Base-by-base conservation (phyloP, 2,888 invertebrate genomes). In the Ophion obscuratus region DNA sequence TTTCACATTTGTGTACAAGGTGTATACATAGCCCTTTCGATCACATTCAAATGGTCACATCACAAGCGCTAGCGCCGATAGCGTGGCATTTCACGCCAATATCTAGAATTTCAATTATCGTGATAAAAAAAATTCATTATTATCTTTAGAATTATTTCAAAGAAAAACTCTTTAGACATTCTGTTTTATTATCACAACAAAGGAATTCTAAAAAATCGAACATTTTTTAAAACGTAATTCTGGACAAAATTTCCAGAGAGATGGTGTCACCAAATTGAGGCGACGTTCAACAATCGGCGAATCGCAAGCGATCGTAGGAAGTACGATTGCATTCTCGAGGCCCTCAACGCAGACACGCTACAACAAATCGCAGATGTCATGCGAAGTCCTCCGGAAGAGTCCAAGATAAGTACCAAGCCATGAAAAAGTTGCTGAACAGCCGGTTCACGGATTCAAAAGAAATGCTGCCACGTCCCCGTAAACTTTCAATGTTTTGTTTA, bases 401-500 rank as follows among this genome's bases (percentile, higher is more conserved):
- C 1, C n/a, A n/a, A 47, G 64, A 24, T 36, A 20, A 53, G 61
- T 66, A 75, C 14, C 2, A 62, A 27, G 61, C 64, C 2, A 44
- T 40, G 2, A 24, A 24, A 70, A 59, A 47, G 1, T 17, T 24
- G 64, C 20, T 64, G 31, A 84, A 47, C 14, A 53, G 9, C 20
- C 47, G 68, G 14, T 66, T 73, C 4, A 75, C 80, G 5, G 68
- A 75, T n/a, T 68, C 86, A 1, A 61, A 83, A 17, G 75, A 78
- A 20, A 67, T 24, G 24, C 78, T 76, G 24, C n/a, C 85, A 6
- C 47, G 66, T 24, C 24, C 24, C 24, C 24, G 10, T 81, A 73
- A 68, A 40, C 87, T 17, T 59, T 88, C 0, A 70, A 74, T 1
- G 86, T 81, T 14, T 20, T 81, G 1, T 78, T 85, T 20, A 68